Base-by-base conservation (phyloP, 2,113 vertebrate genomes). In the Ptyas mucosa region DNA sequence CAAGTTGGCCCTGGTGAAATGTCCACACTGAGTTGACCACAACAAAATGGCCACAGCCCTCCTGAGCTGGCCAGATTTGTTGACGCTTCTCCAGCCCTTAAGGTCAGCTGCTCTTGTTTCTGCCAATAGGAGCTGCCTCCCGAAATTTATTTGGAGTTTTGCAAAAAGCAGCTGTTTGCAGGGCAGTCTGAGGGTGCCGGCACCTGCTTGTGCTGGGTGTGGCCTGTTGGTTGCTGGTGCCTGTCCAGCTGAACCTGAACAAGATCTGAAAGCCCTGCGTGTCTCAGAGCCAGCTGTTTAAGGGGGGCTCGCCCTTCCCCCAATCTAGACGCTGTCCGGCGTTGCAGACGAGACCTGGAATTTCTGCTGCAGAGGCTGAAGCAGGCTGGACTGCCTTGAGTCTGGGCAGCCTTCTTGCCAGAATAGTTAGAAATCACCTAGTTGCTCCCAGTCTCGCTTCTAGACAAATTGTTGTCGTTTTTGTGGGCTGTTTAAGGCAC, bases 381-480 rank as follows among this genome's bases (percentile, higher is more conserved):
- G 10, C 58, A 5, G 26, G 10, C 58, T 12, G 58, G 58, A 26
- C 26, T 12, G 26, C 24, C 10, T 29, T 29, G 58, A 61, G 61
- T 64, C 3, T 11, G 5, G 1, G 26, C 5, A 29, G 26, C 26
- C 61, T 14, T n/a, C 61, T 64, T 64, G 61, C 26, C 29, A 64
- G 61, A 64, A 69, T 14, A 12, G 12, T 69, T n/a, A 69, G 61
- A 69, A 69, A n/a, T 24, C 61, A 29, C 10, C 58, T 29, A 29
- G 26, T 29, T 29, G 58, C 3, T 3, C 3, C 5, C 29, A 69
- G 61, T 12, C 29, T 69, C 61, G 14, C 61, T n/a, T n/a, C 0
- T n/a, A 14, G n/a, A 15, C 5, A n/a, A n/a, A 14, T 6, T 2
- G 29, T n/a, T 1, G 24, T 8, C 0, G 1, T 14, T n/a, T 14